Conservation (phyloP, 2,797 vertebrate species). For the Poecilia gillii region DNA sequence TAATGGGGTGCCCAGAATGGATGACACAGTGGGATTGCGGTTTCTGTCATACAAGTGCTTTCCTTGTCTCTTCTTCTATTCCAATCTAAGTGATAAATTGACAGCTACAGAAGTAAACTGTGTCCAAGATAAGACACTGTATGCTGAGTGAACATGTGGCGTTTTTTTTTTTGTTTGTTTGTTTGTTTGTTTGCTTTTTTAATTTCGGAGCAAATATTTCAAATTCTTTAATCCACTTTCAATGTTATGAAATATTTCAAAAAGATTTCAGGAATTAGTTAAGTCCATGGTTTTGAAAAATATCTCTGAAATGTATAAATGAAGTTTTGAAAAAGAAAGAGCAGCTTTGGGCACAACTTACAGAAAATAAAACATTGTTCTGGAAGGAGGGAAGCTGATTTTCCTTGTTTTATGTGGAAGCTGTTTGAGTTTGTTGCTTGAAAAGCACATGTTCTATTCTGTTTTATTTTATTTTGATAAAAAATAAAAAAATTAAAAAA, state of each 20-base stretch:
- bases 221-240: background rate
- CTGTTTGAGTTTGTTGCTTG: no score
- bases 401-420: no score
- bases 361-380: no score
- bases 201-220: background rate
- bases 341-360: no score
- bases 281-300: background rate
- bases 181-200: no score
- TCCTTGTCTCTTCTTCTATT: conserved; percentile 63
- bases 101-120: conserved; percentile 85
- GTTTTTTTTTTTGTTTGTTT: background rate
- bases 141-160: background rate
- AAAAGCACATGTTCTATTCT: no score
- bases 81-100: conserved; percentile 83
- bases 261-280: background rate
- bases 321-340: no score
- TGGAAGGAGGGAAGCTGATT: no score
- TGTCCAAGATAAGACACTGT: conserved; percentile 75
- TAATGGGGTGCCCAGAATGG: conserved; percentile 76
- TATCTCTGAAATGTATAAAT: background rate
- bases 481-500: no score
- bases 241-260: background rate
- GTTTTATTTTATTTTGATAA: no score
- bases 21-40: conserved; percentile 84
- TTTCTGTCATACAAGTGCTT: conserved; percentile 86